A percentile compares a stretch with the other conserved stretches of the same genome.
phyloP scores from a whole-genome alignment of 1,140 invertebrate species.

The Carposina sasakii region DNA sequence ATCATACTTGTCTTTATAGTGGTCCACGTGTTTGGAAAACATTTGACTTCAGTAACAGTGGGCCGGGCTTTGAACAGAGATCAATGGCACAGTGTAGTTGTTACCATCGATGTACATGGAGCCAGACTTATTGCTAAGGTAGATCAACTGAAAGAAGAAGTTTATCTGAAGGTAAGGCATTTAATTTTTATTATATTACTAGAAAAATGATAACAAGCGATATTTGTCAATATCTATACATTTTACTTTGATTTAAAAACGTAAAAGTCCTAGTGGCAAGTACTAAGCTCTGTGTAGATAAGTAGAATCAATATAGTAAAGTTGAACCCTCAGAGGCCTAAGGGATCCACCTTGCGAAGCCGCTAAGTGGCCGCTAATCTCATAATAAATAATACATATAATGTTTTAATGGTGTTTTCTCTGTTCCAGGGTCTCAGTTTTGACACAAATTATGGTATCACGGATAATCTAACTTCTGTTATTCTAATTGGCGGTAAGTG shows the following conservation, averaged over 20 bases:
- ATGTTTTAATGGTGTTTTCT: no score
- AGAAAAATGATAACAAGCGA: neutral
- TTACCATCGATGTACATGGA: conserved; percentile 86
- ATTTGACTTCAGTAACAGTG: conserved; percentile 88
- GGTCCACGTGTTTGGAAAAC: conserved; percentile 91
- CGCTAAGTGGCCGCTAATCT: no score
- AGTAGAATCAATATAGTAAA: conserved; percentile 5
- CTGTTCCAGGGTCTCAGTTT: conserved; percentile 78
- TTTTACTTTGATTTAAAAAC: no score
- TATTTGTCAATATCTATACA: neutral
- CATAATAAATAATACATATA: no score
- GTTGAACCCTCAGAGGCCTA: no score
- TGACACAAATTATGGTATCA: conserved; percentile 87
- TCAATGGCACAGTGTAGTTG: conserved; percentile 89
- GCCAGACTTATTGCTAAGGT: conserved; percentile 86
- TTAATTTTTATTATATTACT: neutral
- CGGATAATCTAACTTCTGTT: conserved; percentile 87
- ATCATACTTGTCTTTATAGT: no score
- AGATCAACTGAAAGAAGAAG: conserved; percentile 86
- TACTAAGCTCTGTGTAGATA: neutral
- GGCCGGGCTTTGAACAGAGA: conserved; percentile 91
- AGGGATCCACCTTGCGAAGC: no score
- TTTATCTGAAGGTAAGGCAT: conserved; percentile 76
- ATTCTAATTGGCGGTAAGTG: conserved; percentile 88
- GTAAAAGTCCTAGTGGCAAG: no score